A percentile compares a stretch with the other conserved stretches of the same genome.
Conservation (phyloP, 2,113 vertebrate genomes). For the Hystrix cristata region DNA sequence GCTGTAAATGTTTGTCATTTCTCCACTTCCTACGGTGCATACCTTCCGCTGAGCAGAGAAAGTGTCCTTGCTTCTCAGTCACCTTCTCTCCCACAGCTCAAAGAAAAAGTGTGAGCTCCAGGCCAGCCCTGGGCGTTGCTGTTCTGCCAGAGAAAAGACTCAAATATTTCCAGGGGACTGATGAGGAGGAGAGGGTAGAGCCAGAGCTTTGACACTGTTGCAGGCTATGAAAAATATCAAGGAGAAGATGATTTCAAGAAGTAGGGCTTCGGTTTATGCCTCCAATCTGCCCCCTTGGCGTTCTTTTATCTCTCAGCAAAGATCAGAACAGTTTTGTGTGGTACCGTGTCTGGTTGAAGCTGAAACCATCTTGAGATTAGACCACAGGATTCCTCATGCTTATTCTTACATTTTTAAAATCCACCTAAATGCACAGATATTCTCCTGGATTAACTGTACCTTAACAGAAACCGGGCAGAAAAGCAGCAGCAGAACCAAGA, state of each 20-base stretch:
- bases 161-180: neutral
- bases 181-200: neutral
- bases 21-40: neutral
- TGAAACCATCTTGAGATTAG: neutral
- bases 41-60: neutral
- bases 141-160: neutral
- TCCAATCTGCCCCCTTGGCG: neutral
- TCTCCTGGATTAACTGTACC: neutral
- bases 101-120: neutral
- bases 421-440: conserved; percentile 15
- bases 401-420: neutral
- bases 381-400: neutral
- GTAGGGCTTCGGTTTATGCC: neutral
- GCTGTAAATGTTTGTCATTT: neutral
- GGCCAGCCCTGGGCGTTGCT: neutral
- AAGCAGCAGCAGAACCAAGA: conserved; percentile 33
- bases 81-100: neutral
- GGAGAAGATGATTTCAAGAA: neutral
- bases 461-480: neutral
- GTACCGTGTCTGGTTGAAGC: neutral
- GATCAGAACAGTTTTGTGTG: neutral
- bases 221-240: neutral
- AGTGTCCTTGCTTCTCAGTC: neutral
- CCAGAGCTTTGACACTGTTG: neutral
- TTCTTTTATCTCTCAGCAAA: neutral